Conservation (phyloP, 2,797 vertebrate genomes). For the Sitta carolinensis region DNA sequence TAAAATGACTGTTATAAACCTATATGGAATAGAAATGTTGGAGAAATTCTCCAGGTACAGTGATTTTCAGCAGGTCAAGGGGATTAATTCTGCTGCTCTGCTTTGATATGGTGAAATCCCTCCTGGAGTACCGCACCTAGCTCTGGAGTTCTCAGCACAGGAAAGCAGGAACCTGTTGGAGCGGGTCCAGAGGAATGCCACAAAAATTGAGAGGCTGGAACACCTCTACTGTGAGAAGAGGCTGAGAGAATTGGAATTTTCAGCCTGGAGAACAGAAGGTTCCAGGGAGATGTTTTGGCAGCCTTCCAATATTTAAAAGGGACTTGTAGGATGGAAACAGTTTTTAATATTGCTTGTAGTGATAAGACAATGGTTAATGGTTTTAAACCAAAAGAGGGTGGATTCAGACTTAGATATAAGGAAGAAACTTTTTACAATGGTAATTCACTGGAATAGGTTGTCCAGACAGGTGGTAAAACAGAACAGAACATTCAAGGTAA, state of each 20-base stretch:
- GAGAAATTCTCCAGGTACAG: not conserved
- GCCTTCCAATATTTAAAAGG: not conserved
- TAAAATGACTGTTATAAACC: not conserved
- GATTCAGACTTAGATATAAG: not conserved
- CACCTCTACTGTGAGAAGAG: not conserved
- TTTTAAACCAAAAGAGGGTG: not conserved
- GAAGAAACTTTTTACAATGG: not conserved
- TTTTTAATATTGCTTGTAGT: not conserved
- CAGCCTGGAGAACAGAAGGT: not conserved
- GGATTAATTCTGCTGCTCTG: not conserved
- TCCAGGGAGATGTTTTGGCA: not conserved
- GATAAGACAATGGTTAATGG: not conserved
- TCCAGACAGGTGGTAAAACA: not conserved
- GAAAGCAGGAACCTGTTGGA: not conserved
- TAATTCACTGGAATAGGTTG: not conserved
- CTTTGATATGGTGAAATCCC: not conserved
- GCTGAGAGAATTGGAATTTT: not conserved
- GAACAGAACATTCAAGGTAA: not conserved
- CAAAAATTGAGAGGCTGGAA: not conserved
- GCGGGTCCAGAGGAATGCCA: rapidly evolving
- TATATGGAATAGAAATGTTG: not conserved
- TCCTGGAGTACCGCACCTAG: not conserved
- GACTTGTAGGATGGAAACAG: not conserved
- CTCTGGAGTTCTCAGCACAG: not conserved
- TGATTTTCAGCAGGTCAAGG: not conserved